These are phyloP conservation scores for Cryptotermes secundus DNA, from an alignment of 1,140 invertebrate genomes.

Conservation along the genomic window DNA sequence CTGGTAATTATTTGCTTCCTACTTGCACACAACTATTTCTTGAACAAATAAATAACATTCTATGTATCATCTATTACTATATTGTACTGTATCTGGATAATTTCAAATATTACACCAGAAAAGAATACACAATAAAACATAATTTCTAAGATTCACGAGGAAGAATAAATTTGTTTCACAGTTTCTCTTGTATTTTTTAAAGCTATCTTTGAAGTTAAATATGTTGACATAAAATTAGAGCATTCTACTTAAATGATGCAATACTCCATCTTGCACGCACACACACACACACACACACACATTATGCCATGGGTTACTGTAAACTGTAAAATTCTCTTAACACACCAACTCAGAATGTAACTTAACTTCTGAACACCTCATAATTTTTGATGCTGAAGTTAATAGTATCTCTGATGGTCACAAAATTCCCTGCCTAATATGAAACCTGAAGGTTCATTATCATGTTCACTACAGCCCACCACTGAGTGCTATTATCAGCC, in stretches of 20 bases:
- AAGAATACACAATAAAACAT: neutral
- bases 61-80: neutral
- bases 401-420: too few species aligned
- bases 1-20: neutral
- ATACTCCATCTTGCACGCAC: neutral
- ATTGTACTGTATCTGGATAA: neutral
- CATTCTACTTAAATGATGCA: neutral
- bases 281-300: too few species aligned
- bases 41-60: neutral
- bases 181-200: neutral
- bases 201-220: neutral
- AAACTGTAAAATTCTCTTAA: too few species aligned
- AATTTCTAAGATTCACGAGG: neutral
- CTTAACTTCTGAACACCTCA: too few species aligned
- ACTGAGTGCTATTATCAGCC: too few species aligned
- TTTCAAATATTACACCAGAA: neutral
- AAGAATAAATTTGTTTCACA: neutral
- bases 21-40: constrained; percentile 1
- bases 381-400: too few species aligned
- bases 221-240: neutral
- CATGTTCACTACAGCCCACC: too few species aligned
- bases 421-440: too few species aligned
- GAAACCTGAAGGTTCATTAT: too few species aligned
- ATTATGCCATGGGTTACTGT: too few species aligned
- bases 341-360: too few species aligned